Evolutionary conservation across 2,888 invertebrate genomes (phyloP).

Genomic region (Sturmia bella): DNA sequence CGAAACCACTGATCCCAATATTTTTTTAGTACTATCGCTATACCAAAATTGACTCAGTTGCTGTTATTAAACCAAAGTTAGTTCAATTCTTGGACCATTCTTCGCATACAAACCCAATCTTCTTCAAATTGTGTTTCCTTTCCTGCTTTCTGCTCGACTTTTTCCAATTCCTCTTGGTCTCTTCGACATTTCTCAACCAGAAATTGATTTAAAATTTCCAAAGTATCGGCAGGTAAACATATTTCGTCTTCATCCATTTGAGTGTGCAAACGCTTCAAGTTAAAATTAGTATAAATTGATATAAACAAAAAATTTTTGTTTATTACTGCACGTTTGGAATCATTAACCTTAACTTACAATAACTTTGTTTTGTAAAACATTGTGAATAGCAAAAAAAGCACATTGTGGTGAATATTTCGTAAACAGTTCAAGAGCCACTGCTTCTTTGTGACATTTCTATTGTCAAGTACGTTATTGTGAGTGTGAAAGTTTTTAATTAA

Average conservation of each 20-base stretch:
- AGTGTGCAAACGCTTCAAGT: background rate
- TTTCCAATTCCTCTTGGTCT: constrained; percentile 83
- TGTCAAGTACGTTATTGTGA: constrained; percentile 36
- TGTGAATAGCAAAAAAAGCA: constrained; percentile 33
- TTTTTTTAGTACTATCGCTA: constrained; percentile 88
- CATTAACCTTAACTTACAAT: constrained; percentile 38
- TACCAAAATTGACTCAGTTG: constrained; percentile 99
- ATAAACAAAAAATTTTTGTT: constrained; percentile 5
- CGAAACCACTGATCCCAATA: constrained; percentile 87
- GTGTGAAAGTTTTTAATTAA: constrained; percentile 5
- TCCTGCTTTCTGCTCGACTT: constrained; percentile 76
- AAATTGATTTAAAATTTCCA: constrained; percentile 90
- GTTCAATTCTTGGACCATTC: background rate
- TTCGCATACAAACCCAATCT: constrained; percentile 87
- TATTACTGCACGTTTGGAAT: constrained; percentile 23
- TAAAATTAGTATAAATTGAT: background rate
- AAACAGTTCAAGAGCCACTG: background rate
- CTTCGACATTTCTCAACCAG: constrained; percentile 86
- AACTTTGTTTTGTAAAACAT: background rate
- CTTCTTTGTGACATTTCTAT: constrained; percentile 26
- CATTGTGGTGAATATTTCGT: background rate
- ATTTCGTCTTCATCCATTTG: constrained; percentile 84
- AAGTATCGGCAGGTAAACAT: constrained; percentile 86
- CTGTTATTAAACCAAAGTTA: constrained; percentile 82
- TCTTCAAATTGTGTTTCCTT: constrained; percentile 86